Evolutionary conservation across 2,113 vertebrate genomes (phyloP), one percentile per base, ranked within the genome.

Genomic region (Callithrix jacchus): DNA sequence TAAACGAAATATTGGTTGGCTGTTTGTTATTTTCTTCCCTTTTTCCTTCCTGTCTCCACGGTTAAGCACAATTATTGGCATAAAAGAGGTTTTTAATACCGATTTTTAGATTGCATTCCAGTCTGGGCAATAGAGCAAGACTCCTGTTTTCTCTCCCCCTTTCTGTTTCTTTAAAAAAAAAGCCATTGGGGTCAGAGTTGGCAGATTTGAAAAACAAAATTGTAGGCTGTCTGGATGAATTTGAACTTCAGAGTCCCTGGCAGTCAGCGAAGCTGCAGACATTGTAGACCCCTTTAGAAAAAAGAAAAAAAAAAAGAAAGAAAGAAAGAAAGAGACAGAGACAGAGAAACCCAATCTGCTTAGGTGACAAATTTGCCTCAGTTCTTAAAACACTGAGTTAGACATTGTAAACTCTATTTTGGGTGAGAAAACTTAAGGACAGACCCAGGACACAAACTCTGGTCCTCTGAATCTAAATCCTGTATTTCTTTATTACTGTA

Each of bases 171-270:
- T 42, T 4, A 42, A 42, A 42, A 42, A 42, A 16, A 3, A 73
- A 87, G 32, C 42, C 83, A 64, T 90, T 49, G 30, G 21, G 54
- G 35, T 58, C 32, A 71, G 42, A 61, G 54, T 9, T 91, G 47
- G 42, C 45, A 87, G 76, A 71, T 21, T 86, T 79, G 32, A 14
- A 8, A 45, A 54, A 8, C 93, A 47, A 91, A 86, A 87, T 68
- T 40, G 47, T 10, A 94, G 73, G 56, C 76, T n/a, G 66, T 12
- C 79, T 1, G 12, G 27, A 9, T 66, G 77, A 58, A 68, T 93
- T 30, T 56, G 66, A 49, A 66, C 77, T 97, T 94, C 71, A 79
- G 77, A 81, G 49, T 95, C 47, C 83, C 37, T 35, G 47, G 49
- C 9, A 52, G 52, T 68, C 6, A 71, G 47, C 25, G 23, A 87